These are phyloP conservation scores for Lacerta viridis DNA, from an alignment of 2,797 vertebrate species.

Conservation along the genomic window DNA sequence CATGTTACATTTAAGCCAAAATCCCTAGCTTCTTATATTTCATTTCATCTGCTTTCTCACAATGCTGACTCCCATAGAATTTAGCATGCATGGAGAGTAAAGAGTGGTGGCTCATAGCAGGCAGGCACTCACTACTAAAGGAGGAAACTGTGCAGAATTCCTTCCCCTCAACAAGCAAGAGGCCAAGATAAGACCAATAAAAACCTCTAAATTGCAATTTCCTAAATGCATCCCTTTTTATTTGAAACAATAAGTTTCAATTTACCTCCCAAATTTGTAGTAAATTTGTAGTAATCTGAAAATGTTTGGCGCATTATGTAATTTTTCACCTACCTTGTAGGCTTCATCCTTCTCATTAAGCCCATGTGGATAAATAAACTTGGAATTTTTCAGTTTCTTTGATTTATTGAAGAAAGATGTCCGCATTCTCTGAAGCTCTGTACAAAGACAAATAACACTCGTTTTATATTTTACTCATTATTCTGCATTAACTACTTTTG, in stretches of 20 bases:
- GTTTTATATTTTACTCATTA: background rate
- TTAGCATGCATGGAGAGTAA: background rate
- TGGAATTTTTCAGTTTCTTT: background rate
- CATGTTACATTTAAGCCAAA: background rate
- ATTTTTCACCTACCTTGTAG: background rate
- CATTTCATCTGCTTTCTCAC: background rate
- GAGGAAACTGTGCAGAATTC: constrained; percentile 32
- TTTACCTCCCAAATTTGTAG: background rate
- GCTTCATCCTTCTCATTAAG: constrained; percentile 8
- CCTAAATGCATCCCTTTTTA: constrained; percentile 1
- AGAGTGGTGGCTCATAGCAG: constrained; percentile 18
- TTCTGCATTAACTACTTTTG: background rate
- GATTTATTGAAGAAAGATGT: background rate
- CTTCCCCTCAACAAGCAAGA: constrained; percentile 9
- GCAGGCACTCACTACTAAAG: background rate
- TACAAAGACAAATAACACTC: constrained; percentile 17
- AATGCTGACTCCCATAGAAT: background rate
- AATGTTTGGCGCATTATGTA: background rate
- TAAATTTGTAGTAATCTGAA: background rate
- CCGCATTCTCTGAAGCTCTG: constrained; percentile 38
- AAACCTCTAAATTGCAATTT: background rate
- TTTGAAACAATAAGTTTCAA: background rate
- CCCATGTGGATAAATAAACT: background rate
- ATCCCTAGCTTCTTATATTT: background rate
- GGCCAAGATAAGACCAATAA: background rate